Conservation (phyloP, 2,888 invertebrate genomes). For the Sphaerophoria taeniata region DNA sequence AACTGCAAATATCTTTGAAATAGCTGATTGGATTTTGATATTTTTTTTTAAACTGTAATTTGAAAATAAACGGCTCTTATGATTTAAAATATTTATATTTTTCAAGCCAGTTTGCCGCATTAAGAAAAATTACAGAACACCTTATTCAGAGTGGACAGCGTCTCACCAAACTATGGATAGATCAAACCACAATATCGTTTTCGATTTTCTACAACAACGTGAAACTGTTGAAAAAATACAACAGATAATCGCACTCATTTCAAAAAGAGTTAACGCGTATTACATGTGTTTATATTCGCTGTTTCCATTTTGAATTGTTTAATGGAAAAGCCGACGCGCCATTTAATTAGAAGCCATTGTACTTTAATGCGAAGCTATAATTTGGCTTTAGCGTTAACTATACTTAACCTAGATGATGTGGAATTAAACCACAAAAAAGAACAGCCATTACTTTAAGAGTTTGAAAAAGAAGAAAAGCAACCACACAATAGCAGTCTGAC, state of each 20-base stretch:
- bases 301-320: constrained; percentile 4
- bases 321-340: constrained; percentile 45
- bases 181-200: too few relatives aligned
- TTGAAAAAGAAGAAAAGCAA: not conserved
- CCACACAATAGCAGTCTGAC: not conserved
- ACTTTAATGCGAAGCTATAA: constrained; percentile 37
- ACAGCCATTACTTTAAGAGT: not conserved
- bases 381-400: constrained; percentile 49
- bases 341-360: constrained; percentile 64
- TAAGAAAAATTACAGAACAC: too few relatives aligned
- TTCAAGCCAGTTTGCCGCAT: too few relatives aligned
- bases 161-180: too few relatives aligned
- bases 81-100: too few relatives aligned
- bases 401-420: constrained; percentile 25
- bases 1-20: too few relatives aligned
- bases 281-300: constrained; percentile 7
- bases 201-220: too few relatives aligned
- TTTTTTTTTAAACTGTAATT: too few relatives aligned
- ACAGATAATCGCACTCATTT: not conserved
- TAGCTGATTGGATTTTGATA: too few relatives aligned
- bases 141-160: too few relatives aligned
- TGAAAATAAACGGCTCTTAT: too few relatives aligned
- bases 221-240: too few relatives aligned
- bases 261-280: not conserved
- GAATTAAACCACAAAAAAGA: constrained; percentile 1